A percentile compares a stretch with the other conserved stretches of the same genome.
Evolutionary conservation across 2,797 vertebrate species (phyloP).

Genomic region (Melanotaenia maccullochi): DNA sequence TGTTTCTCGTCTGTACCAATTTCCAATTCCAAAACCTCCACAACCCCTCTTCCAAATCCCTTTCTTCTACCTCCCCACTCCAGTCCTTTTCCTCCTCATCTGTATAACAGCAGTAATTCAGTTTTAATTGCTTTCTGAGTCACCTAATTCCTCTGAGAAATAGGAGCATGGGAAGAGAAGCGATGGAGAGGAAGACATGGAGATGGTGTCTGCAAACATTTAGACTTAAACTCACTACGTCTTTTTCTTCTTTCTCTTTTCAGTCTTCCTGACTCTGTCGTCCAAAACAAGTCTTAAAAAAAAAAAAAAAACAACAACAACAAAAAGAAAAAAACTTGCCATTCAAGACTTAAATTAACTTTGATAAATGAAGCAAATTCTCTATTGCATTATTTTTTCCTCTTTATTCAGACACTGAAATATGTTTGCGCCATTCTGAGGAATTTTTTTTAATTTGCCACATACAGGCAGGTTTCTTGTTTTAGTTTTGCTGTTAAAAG

Average conservation of each 20-base stretch:
- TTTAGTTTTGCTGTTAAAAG: no score
- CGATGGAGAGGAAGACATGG: slow-evolving; percentile 32
- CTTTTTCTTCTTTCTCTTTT: background rate
- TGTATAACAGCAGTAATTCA: slow-evolving; percentile 66
- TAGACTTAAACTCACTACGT: slow-evolving; percentile 30
- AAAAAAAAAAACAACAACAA: no score
- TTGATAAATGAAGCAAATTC: background rate
- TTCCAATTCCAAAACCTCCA: slow-evolving; percentile 45
- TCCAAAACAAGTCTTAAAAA: background rate
- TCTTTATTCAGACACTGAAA: background rate
- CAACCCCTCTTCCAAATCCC: slow-evolving; percentile 52
- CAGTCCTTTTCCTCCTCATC: slow-evolving; percentile 60
- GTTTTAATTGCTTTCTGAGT: slow-evolving; percentile 81
- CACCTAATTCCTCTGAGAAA: slow-evolving; percentile 70
- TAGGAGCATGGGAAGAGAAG: slow-evolving; percentile 39
- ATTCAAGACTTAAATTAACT: background rate
- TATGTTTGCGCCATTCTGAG: no score
- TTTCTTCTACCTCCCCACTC: slow-evolving; percentile 54
- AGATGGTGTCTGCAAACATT: slow-evolving; percentile 60
- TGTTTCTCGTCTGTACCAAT: slow-evolving; percentile 41
- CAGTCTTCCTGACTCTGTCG: slow-evolving; percentile 21
- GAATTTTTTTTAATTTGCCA: no score
- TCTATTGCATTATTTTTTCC: background rate
- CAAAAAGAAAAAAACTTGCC: background rate
- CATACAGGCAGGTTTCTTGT: no score